These are phyloP conservation scores for Odontesthes bonariensis DNA, from an alignment of 2,113 vertebrate genomes.

Conservation along the genomic window DNA sequence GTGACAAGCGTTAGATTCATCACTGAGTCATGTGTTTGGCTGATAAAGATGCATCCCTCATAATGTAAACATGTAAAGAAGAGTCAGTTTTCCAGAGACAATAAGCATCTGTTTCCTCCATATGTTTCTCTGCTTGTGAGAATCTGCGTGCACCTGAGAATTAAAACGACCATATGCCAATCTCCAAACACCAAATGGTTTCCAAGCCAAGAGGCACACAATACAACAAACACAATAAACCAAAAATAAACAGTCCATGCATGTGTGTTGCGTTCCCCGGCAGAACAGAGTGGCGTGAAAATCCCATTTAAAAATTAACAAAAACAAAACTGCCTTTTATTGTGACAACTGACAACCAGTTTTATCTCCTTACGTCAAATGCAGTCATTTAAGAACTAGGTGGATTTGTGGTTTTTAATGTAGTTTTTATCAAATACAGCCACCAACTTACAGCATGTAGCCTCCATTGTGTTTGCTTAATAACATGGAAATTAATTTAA, in stretches of 20 bases:
- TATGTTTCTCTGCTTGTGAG: neutral
- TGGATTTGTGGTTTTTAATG: neutral
- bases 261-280: neutral
- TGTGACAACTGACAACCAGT: neutral
- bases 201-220: conserved; percentile 1
- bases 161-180: conserved; percentile 33
- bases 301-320: neutral
- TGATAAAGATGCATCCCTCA: conserved; percentile 3
- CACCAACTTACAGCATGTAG: neutral
- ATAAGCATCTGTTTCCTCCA: conserved; percentile 12
- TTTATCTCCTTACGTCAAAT: neutral
- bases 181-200: conserved; percentile 20
- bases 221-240: neutral
- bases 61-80: neutral
- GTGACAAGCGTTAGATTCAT: conserved; percentile 32
- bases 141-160: conserved; percentile 5
- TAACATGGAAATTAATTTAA: neutral
- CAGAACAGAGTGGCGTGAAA: neutral
- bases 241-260: neutral
- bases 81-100: neutral
- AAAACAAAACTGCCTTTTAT: neutral
- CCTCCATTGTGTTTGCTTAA: neutral
- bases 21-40: conserved; percentile 54
- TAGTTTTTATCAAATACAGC: neutral
- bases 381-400: neutral